These are phyloP conservation scores for Drosophila merina DNA, from an alignment of 2,888 invertebrate genomes.

Conservation along the genomic window DNA sequence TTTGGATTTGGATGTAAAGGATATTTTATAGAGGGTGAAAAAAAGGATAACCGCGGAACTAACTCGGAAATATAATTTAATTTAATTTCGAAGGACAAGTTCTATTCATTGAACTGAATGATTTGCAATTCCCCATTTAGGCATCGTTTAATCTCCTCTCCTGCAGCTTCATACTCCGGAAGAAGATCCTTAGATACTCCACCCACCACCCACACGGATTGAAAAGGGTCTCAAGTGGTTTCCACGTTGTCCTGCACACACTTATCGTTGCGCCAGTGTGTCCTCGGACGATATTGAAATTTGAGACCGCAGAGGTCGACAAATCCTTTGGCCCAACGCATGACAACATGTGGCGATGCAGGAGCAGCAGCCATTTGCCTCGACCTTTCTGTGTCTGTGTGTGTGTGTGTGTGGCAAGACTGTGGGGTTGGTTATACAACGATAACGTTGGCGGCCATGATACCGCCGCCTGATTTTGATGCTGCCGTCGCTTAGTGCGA, in stretches of 20 bases:
- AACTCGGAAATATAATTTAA: slow-evolving; percentile 1
- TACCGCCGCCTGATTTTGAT: slow-evolving; percentile 59
- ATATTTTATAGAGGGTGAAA: slow-evolving; percentile 7
- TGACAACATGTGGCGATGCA: slow-evolving; percentile 51
- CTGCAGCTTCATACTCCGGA: slow-evolving; percentile 4
- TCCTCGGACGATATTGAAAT: slow-evolving; percentile 66
- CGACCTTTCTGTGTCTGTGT: slow-evolving; percentile 10
- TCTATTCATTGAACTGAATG: slow-evolving; percentile 14
- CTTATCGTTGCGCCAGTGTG: slow-evolving; percentile 31
- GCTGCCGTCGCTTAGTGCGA: slow-evolving; percentile 62
- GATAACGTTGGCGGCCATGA: slow-evolving; percentile 57
- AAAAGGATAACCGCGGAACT: slow-evolving; percentile 8
- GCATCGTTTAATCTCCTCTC: not conserved
- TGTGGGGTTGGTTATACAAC: slow-evolving; percentile 40
- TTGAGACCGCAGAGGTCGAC: slow-evolving; percentile 56
- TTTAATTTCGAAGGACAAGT: not conserved
- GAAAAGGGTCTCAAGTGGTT: slow-evolving; percentile 47
- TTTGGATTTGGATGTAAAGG: not conserved
- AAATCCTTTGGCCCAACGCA: slow-evolving; percentile 50
- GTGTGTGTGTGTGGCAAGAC: slow-evolving; percentile 16
- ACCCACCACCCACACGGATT: slow-evolving; percentile 10
- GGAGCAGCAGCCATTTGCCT: slow-evolving; percentile 39
- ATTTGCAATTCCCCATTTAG: not conserved
- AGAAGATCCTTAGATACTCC: slow-evolving; percentile 14
- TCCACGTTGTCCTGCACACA: slow-evolving; percentile 7